phyloP scores from a whole-genome alignment of 2,888 invertebrate genomes.

The Macrophya annulata region DNA sequence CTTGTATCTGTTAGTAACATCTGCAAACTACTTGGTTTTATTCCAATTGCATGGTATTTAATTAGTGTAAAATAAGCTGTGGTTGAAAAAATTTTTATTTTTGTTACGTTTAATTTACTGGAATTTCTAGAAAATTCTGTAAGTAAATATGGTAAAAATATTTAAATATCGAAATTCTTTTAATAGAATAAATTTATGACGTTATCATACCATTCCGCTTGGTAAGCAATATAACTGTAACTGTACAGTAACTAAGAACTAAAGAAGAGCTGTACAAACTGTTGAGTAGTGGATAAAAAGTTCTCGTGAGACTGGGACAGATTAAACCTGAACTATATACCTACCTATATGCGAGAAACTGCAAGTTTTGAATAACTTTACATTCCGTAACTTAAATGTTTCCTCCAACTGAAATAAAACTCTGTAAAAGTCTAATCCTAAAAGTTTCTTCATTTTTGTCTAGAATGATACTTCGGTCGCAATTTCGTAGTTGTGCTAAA shows the following conservation, averaged over 20 bases:
- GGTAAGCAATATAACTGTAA: not conserved
- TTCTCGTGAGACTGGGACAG: conserved; percentile 37
- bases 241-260: conserved; percentile 14
- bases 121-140: not conserved
- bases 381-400: conserved; percentile 46
- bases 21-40: conserved; percentile 3
- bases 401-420: conserved; percentile 33
- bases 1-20: conserved; percentile 14
- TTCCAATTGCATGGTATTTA: not conserved
- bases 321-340: conserved; percentile 34
- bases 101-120: not conserved
- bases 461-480: conserved; percentile 1
- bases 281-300: conserved; percentile 34
- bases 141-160: not conserved
- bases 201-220: not conserved
- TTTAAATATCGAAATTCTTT: not conserved
- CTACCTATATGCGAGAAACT: conserved; percentile 22
- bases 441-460: conserved; percentile 41
- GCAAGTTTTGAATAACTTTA: conserved; percentile 54
- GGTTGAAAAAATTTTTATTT: not conserved
- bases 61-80: not conserved
- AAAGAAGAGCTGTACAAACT: not conserved
- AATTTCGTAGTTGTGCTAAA: not conserved
- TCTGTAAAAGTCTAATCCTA: conserved; percentile 47
- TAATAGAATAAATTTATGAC: conserved; percentile 1